Evolutionary conservation across 1,140 invertebrate genomes (phyloP).

Genomic region (Thaumetopoea pityocampa): DNA sequence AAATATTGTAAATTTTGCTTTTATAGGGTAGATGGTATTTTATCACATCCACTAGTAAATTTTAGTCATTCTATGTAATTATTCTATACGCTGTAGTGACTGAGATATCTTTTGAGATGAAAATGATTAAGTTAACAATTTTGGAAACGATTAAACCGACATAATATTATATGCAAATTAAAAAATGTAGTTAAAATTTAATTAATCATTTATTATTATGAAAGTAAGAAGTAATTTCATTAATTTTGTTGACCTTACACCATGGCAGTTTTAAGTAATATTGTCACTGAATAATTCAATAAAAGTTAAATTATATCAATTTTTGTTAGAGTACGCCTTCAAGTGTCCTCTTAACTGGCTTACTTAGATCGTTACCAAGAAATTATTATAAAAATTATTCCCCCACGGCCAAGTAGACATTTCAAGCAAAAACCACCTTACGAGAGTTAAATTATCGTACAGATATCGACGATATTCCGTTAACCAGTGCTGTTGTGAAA

Average conservation of each 20-base stretch:
- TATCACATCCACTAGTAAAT: background rate
- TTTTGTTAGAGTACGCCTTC: constrained; percentile 29
- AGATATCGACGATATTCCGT: constrained; percentile 3
- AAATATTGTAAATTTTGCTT: background rate
- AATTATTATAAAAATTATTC: constrained; percentile 48
- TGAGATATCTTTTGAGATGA: too few relatives aligned
- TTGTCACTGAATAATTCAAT: constrained; percentile 35
- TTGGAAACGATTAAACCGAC: too few relatives aligned
- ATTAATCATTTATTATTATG: too few relatives aligned
- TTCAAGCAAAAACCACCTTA: constrained; percentile 4
- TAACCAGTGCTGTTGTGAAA: constrained; percentile 9
- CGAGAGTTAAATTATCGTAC: background rate
- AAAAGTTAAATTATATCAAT: constrained; percentile 34
- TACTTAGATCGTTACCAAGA: constrained; percentile 44
- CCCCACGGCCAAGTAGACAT: constrained; percentile 12
- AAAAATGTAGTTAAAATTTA: too few relatives aligned
- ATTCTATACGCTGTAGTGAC: too few relatives aligned
- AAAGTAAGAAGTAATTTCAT: too few relatives aligned
- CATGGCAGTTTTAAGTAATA: too few relatives aligned
- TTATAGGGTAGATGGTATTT: background rate
- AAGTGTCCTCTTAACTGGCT: constrained; percentile 49
- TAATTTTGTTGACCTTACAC: too few relatives aligned
- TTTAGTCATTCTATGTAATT: too few relatives aligned
- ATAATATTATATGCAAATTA: too few relatives aligned
- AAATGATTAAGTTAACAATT: too few relatives aligned